Evolutionary conservation across 2,797 vertebrate species (phyloP), one percentile per base, ranked within the genome.

Genomic region (Rhinella marina): DNA sequence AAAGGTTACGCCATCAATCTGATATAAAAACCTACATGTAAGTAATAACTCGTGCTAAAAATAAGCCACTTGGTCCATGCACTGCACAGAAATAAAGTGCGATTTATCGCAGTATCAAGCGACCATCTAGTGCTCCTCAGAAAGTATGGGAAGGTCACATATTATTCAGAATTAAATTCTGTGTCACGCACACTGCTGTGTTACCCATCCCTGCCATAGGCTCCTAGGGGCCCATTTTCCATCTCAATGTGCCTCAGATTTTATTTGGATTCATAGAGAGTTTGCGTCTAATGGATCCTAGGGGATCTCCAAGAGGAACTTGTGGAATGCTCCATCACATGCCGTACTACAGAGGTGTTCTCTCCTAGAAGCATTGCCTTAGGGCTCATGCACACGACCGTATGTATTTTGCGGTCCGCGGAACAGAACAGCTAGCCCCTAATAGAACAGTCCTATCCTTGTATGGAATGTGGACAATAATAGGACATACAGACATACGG

Each of bases 1-100:
- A 81, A 81, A 81, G 80, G 80, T 81, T 66, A 66, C 41, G 8
- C 59, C 32, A 81, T 81, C 59, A 81, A 81, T 81, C 32, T 64
- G 59, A 50, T 66, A 66, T 81, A 81, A 66, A 77, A 81, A 48
- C 32, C 13, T 50, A n/a, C 32, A 66, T 16, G 80, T 61, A 66
- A 54, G 57, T 81, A 81, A 81, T 81, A 23, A 41, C 27, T 61
- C 1, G 23, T 1, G 62, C 56, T 80, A 19, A 48, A 62, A 64
- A 81, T n/a, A 81, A 66, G 59, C 80, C 17, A 66, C n/a, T 14
- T 13, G 29, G 59, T 81, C 23, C 14, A 14, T 7, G 61, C 23
- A 50, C 29, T 66, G 80, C 61, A 81, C 12, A 25, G 11, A 52
- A 54, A 52, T 5, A n/a, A 64, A 8, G 0, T 10, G 7, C 0